phyloP scores from a whole-genome alignment of 1,140 invertebrate species.

The Caenorhabditis brenneri region DNA sequence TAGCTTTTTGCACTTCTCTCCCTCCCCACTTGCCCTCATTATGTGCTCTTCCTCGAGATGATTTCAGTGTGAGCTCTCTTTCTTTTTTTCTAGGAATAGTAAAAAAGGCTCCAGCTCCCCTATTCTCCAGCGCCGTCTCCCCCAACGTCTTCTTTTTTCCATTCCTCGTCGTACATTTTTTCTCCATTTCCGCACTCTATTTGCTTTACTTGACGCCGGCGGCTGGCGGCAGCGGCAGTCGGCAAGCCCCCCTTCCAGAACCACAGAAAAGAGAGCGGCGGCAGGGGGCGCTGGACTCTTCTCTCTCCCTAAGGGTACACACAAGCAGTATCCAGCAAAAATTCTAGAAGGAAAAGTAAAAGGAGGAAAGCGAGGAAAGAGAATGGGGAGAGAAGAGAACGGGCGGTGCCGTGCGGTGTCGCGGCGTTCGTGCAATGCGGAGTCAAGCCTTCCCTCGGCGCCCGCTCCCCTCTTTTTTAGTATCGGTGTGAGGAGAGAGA shows the following conservation, averaged over 20 bases:
- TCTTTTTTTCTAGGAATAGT: neutral
- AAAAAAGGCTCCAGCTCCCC: no score
- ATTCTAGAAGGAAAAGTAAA: neutral
- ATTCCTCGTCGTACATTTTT: no score
- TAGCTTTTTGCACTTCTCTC: no score
- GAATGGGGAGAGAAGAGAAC: neutral
- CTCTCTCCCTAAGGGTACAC: neutral
- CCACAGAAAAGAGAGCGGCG: neutral
- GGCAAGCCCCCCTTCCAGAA: neutral
- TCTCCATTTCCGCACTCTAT: neutral
- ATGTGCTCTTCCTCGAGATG: no score
- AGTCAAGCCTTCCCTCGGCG: constrained; percentile 2
- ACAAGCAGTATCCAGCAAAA: neutral
- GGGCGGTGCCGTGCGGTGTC: constrained; percentile 41
- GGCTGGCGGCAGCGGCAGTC: neutral
- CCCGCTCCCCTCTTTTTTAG: constrained; percentile 1
- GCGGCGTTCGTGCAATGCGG: constrained; percentile 25
- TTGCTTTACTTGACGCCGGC: neutral
- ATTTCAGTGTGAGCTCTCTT: no score
- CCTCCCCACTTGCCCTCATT: no score
- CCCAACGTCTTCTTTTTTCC: neutral
- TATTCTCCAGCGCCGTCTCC: neutral
- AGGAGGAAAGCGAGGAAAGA: neutral
- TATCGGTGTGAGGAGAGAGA: neutral
- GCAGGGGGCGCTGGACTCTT: neutral